A percentile compares a stretch with the other conserved stretches of the same genome.
Evolutionary conservation across 1,140 invertebrate genomes (phyloP).

Genomic region (Drosophila gunungcola): DNA sequence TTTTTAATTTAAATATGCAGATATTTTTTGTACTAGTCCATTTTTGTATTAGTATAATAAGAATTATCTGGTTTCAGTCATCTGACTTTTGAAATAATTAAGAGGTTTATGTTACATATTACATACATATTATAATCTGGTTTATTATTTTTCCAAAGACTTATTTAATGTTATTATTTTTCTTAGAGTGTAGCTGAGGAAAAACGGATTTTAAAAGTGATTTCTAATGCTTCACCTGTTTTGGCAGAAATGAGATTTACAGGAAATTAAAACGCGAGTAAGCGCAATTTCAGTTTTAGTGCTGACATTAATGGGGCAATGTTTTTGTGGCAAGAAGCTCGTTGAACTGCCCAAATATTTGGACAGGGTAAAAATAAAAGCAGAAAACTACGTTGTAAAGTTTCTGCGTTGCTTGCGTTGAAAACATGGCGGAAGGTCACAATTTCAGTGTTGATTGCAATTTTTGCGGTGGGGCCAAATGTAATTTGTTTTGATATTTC

Average conservation of each 20-base stretch:
- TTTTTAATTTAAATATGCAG: too few species aligned
- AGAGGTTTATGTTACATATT: too few species aligned
- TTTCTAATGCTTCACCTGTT: neutral
- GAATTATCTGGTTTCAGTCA: too few species aligned
- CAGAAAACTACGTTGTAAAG: conserved; percentile 2
- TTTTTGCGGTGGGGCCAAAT: conserved; percentile 18
- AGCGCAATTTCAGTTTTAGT: conserved; percentile 14
- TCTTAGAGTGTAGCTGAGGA: too few species aligned
- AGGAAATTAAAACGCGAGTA: conserved; percentile 2
- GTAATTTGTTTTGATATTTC: conserved; percentile 40
- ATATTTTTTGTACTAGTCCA: too few species aligned
- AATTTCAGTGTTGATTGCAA: conserved; percentile 35
- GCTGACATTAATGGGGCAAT: conserved; percentile 27
- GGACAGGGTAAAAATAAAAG: conserved; percentile 16
- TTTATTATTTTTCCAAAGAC: too few species aligned
- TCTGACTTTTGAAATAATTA: too few species aligned
- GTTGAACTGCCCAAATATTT: conserved; percentile 26
- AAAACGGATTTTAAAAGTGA: too few species aligned
- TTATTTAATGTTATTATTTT: too few species aligned
- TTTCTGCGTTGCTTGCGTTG: neutral
- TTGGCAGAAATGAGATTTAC: neutral
- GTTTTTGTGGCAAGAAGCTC: conserved; percentile 3
- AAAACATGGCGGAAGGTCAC: conserved; percentile 4
- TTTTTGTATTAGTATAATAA: too few species aligned
- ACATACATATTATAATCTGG: too few species aligned